Evolutionary conservation across 2,113 vertebrate species (phyloP), one percentile per base, ranked within the genome.

Genomic region (Machaerirhynchus nigripectus): DNA sequence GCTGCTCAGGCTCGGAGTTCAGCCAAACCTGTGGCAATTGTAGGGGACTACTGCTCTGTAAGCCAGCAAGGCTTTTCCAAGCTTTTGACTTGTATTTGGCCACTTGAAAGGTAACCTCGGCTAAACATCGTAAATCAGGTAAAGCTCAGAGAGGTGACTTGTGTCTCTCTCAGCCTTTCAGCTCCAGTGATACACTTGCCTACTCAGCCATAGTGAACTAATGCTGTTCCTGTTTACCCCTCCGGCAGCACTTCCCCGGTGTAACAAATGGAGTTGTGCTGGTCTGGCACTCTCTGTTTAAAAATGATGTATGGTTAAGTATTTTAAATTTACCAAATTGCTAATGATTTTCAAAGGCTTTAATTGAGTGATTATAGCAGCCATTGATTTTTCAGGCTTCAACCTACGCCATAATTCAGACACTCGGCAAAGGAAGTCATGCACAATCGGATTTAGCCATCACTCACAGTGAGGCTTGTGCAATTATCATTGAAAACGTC

Each of bases 331-430:
- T 68, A 92, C 46, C 47, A 87, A 91, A 94, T 22, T 67, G 61
- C 27, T 84, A 82, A 75, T 83, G 70, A 85, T 95, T 96, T 87
- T 56, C 71, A 88, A 89, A 91, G 77, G 33, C 50, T 90, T 90
- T 89, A 95, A 90, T 42, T 81, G 88, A 90, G 87, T 90, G 87
- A 92, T 93, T 96, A 86, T 81, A 85, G 77, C 69, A 90, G 21
- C 39, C 94, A 35, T 90, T 95, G 88, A 77, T 96, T 96, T 95
- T 93, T 46, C 81, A 95, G 88, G 63, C 57, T 89, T 93, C 60
- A 39, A 8, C 71, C 47, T 86, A 15, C 0, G 0, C 84, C 78
- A 86, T 94, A 78, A 91, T 84, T 95, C 57, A 95, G 69, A 70
- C 37, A 3, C 52, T 95, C 13, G 0, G 5, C 71, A 40, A 69